Conservation (phyloP, 2,888 invertebrate genomes). For the Drosophila rubida region DNA sequence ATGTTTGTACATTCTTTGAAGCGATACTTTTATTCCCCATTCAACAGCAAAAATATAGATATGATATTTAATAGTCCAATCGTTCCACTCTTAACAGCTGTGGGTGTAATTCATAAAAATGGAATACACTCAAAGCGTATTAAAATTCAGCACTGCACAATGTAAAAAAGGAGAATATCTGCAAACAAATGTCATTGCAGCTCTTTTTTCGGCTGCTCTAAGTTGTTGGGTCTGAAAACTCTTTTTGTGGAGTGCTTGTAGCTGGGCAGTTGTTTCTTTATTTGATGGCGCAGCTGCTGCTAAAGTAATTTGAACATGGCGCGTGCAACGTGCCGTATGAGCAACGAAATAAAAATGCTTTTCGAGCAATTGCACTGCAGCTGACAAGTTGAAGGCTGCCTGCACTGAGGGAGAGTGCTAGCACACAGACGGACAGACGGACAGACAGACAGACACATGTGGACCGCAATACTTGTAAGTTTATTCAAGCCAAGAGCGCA, state of each 20-base stretch:
- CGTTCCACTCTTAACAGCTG: too few relatives aligned
- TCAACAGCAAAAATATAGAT: too few relatives aligned
- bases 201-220: not conserved
- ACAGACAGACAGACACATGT: not conserved
- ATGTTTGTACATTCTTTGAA: too few relatives aligned
- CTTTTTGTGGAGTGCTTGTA: not conserved
- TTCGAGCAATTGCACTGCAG: constrained; percentile 30
- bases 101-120: too few relatives aligned
- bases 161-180: too few relatives aligned
- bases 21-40: too few relatives aligned
- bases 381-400: constrained; percentile 33
- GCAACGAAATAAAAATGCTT: constrained; percentile 45
- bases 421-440: not conserved
- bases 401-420: not conserved
- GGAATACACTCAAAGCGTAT: too few relatives aligned
- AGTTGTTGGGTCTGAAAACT: constrained; percentile 4
- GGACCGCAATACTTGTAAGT: not conserved
- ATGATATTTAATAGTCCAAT: too few relatives aligned
- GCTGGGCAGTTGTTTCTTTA: not conserved
- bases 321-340: constrained; percentile 52
- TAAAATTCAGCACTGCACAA: too few relatives aligned
- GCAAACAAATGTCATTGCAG: not conserved
- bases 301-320: constrained; percentile 15
- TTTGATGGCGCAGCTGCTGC: constrained; percentile 25
- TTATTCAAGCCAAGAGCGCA: constrained; percentile 9